Percentiles rank a stretch among this genome's conserved stretches.
Evolutionary conservation across 2,888 invertebrate species (phyloP).

Genomic region (Deladenus siricidicola): DNA sequence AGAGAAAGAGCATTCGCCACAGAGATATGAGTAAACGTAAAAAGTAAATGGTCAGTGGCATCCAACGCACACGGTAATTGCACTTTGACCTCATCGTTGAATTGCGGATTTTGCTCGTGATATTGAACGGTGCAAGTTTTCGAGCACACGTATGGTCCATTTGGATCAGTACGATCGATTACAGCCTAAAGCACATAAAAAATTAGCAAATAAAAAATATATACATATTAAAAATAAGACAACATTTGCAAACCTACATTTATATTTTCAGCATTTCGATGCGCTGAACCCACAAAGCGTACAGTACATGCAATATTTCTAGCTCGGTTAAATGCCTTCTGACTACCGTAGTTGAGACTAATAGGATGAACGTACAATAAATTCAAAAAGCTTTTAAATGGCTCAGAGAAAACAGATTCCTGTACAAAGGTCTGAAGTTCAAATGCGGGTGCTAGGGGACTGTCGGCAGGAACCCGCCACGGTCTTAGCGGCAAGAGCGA

Average conservation of each 20-base stretch:
- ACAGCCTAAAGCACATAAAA: conserved; percentile 13
- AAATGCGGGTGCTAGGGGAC: conserved; percentile 61
- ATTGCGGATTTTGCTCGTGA: conserved; percentile 48
- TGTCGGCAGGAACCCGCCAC: conserved; percentile 27
- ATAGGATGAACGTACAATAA: conserved; percentile 86
- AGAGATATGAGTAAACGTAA: conserved; percentile 89
- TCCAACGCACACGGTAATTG: conserved; percentile 76
- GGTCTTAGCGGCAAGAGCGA: conserved; percentile 67
- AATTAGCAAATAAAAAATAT: no score
- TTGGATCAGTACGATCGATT: conserved; percentile 35
- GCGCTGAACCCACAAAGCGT: conserved; percentile 64
- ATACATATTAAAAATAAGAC: conserved; percentile 16
- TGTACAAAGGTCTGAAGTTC: conserved; percentile 73
- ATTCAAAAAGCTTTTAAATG: conserved; percentile 60
- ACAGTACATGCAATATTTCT: conserved; percentile 85
- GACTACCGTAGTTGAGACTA: conserved; percentile 43
- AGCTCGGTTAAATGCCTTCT: conserved; percentile 60
- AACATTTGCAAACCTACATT: conserved; percentile 59
- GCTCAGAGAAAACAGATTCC: conserved; percentile 17
- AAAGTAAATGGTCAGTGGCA: conserved; percentile 78
- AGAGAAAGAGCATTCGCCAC: conserved; percentile 62
- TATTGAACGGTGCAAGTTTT: conserved; percentile 45
- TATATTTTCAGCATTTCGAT: conserved; percentile 57
- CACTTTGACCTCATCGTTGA: conserved; percentile 66
- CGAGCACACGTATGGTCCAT: conserved; percentile 37